These are phyloP conservation scores for Abscondita cerata DNA, from an alignment of 2,888 invertebrate species.

Conservation along the genomic window DNA sequence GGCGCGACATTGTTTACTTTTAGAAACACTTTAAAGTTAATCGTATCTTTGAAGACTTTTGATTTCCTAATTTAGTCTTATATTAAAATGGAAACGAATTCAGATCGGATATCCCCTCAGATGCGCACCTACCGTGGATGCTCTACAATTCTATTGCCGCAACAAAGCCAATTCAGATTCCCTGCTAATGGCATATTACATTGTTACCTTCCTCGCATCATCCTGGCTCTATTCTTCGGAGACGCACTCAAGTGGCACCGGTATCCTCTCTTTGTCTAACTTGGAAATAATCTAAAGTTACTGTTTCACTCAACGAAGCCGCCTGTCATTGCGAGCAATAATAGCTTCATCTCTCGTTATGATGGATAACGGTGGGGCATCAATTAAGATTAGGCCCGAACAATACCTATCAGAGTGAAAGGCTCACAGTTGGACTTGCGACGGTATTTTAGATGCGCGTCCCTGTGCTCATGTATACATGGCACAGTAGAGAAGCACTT, in stretches of 20 bases:
- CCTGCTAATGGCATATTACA: conserved; percentile 62
- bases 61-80: conserved; percentile 9
- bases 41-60: conserved; percentile 6
- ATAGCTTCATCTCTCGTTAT: conserved; percentile 55
- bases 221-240: conserved; percentile 48
- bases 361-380: conserved; percentile 60
- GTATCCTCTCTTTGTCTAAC: conserved; percentile 39
- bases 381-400: conserved; percentile 60
- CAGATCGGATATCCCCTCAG: conserved; percentile 29
- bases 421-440: conserved; percentile 40
- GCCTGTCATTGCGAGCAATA: conserved; percentile 53
- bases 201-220: conserved; percentile 57
- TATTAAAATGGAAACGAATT: conserved; percentile 24
- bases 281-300: conserved; percentile 29
- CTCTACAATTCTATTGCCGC: conserved; percentile 43
- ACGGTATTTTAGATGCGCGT: conserved; percentile 37
- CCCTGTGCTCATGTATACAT: conserved; percentile 44
- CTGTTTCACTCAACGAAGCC: conserved; percentile 35
- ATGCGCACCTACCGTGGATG: conserved; percentile 33
- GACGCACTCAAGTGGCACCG: conserved; percentile 49
- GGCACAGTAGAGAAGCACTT: conserved; percentile 54
- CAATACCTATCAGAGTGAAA: conserved; percentile 56
- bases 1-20: background rate
- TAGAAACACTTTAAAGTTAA: conserved; percentile 1
- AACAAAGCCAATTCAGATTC: conserved; percentile 62